Evolutionary conservation across 2,797 vertebrate species (phyloP).

Genomic region (Acipenser ruthenus): DNA sequence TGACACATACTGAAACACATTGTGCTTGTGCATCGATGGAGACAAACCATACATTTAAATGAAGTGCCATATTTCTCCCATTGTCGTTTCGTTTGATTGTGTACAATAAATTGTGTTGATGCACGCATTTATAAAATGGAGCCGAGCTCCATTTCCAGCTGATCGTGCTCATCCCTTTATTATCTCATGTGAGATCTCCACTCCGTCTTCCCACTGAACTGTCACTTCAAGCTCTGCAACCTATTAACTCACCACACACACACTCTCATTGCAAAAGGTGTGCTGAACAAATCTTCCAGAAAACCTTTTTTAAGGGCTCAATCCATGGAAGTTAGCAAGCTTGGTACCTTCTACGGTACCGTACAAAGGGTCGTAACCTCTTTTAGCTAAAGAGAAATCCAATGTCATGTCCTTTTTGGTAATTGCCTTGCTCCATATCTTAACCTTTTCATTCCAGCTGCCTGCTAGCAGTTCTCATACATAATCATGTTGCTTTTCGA

Average conservation of each 20-base stretch:
- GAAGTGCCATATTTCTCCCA: background rate
- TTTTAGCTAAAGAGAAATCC: no score
- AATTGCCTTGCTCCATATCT: no score
- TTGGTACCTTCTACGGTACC: no score
- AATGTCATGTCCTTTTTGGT: no score
- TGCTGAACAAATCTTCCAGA: no score
- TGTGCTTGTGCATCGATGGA: background rate
- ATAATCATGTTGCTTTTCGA: no score
- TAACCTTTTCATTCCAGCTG: no score
- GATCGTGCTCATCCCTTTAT: slow-evolving; percentile 4
- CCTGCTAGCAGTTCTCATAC: no score
- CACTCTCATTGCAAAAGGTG: background rate
- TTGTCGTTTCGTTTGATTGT: no score
- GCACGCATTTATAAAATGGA: background rate
- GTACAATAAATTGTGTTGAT: background rate
- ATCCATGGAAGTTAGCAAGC: no score
- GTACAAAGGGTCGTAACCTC: no score
- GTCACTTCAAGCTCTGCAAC: slow-evolving; percentile 7
- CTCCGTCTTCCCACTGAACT: slow-evolving; percentile 5
- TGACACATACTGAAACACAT: background rate
- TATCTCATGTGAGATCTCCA: slow-evolving; percentile 11
- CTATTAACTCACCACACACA: background rate
- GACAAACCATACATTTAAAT: background rate
- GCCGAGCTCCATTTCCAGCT: slow-evolving; percentile 8
- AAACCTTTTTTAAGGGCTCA: no score